These are phyloP conservation scores for Gobio gobio DNA, from an alignment of 2,113 vertebrate species.

Conservation along the genomic window DNA sequence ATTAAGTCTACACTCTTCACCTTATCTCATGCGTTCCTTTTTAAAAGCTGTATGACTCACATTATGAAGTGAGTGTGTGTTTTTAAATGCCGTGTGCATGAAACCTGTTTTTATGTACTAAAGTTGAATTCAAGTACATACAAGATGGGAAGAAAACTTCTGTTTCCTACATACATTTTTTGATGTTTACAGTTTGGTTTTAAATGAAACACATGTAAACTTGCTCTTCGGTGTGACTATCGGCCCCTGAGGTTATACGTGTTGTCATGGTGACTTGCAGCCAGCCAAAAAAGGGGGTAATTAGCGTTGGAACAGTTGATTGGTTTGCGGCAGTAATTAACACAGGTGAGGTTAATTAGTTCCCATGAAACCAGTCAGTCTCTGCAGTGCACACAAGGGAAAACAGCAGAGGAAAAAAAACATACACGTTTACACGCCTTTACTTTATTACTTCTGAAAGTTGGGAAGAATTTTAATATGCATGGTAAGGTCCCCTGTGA, in stretches of 20 bases:
- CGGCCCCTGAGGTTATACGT: conserved; percentile 79
- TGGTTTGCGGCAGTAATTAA: conserved; percentile 94
- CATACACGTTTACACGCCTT: conserved; percentile 51
- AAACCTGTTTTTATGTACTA: not conserved
- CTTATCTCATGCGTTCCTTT: not conserved
- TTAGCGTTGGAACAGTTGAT: conserved; percentile 88
- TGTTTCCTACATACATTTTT: not conserved
- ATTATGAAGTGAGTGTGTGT: not conserved
- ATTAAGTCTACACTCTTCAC: conserved; percentile 4
- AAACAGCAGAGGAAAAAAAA: conserved; percentile 60
- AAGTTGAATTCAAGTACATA: not conserved
- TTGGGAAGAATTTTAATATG: conserved; percentile 81
- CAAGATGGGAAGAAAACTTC: not conserved
- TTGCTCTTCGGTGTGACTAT: conserved; percentile 42
- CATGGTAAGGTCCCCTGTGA: conserved; percentile 78
- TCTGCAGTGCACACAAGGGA: conserved; percentile 44
- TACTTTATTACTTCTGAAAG: conserved; percentile 66
- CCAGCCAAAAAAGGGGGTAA: conserved; percentile 76
- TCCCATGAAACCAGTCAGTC: conserved; percentile 83
- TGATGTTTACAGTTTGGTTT: not conserved
- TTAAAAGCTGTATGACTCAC: not conserved
- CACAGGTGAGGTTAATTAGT: conserved; percentile 95
- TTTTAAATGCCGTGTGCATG: not conserved
- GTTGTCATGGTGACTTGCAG: conserved; percentile 76
- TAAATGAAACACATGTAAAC: conserved; percentile 57